Evolutionary conservation across 2,797 vertebrate genomes (phyloP).

Genomic region (Iguana delicatissima): DNA sequence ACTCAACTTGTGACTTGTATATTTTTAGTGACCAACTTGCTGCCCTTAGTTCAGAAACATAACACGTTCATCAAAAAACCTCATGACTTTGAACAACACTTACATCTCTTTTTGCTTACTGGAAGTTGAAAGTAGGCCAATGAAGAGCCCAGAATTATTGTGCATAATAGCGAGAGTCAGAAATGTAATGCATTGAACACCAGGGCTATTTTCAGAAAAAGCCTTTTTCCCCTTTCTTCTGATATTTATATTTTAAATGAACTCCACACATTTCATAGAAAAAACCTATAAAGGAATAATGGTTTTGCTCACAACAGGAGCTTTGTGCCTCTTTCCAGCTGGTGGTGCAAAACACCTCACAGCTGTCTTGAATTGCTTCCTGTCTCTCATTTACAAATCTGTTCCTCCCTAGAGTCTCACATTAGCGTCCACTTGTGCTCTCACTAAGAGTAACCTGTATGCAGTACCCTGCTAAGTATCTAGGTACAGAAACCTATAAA

Average conservation of each 20-base stretch:
- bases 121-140: constrained; percentile 4
- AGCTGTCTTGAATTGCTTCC: too few species aligned
- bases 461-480: not conserved
- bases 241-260: not conserved
- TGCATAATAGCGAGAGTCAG: not conserved
- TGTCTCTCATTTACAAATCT: not conserved
- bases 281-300: not conserved
- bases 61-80: too few species aligned
- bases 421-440: not conserved
- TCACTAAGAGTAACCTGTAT: not conserved
- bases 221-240: not conserved
- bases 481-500: too few species aligned
- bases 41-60: too few species aligned
- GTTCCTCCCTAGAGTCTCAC: not conserved
- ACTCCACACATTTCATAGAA: not conserved
- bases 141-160: not conserved
- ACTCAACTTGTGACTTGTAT: too few species aligned
- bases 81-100: too few species aligned
- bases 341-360: too few species aligned
- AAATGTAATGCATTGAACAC: not conserved
- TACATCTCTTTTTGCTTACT: not conserved
- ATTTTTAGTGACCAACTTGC: too few species aligned
- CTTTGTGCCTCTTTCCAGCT: not conserved
- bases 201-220: not conserved
- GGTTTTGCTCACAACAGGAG: not conserved